Conservation (phyloP, 2,797 vertebrate species). For the Scleropages formosus region DNA sequence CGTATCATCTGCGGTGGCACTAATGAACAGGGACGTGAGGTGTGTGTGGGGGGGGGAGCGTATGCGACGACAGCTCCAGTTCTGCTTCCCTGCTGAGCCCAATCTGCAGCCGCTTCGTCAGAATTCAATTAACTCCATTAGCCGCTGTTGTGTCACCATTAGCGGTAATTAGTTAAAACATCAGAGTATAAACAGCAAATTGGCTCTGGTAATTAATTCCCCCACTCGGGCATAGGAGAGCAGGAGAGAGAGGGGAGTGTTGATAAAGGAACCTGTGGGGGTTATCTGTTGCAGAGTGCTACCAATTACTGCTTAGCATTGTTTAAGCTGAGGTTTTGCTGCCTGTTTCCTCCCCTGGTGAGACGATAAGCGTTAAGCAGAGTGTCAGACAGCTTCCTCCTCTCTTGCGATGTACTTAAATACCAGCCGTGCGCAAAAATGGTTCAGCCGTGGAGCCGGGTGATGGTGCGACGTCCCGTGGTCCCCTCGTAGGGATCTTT, state of each 20-base stretch:
- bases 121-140: slow-evolving; percentile 96
- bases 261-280: slow-evolving; percentile 46
- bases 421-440: neutral
- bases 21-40: slow-evolving; percentile 19
- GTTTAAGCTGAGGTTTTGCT: slow-evolving; percentile 25
- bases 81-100: slow-evolving; percentile 55
- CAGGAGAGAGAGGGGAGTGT: slow-evolving; percentile 43
- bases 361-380: neutral
- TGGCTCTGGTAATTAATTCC: slow-evolving; percentile 99
- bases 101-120: slow-evolving; percentile 76
- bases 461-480: too few relatives aligned
- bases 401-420: neutral
- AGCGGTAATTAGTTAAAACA: slow-evolving; percentile 99
- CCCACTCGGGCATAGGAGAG: slow-evolving; percentile 82
- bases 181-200: slow-evolving; percentile 99
- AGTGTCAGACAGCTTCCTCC: slow-evolving; percentile 1
- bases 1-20: slow-evolving; percentile 30
- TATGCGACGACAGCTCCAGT: slow-evolving; percentile 16
- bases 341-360: slow-evolving; percentile 7
- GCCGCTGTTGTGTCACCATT: slow-evolving; percentile 92
- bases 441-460: neutral
- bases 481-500: neutral
- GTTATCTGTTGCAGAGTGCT: slow-evolving; percentile 49
- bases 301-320: slow-evolving; percentile 52
- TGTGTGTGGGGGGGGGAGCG: neutral